Conservation (phyloP, 2,888 invertebrate genomes). For the Anodontia alba region DNA sequence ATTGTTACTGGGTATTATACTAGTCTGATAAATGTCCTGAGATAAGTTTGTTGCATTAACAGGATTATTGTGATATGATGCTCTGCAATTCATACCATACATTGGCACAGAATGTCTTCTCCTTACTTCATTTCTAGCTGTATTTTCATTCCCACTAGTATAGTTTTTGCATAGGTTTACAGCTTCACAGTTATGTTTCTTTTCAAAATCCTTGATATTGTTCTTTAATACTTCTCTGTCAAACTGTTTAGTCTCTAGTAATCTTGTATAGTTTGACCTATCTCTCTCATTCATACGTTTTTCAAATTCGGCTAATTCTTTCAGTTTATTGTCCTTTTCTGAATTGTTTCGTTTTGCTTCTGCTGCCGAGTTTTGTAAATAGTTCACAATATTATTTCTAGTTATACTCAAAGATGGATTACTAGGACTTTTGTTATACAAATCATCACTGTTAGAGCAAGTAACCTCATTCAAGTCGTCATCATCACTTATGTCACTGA, state of each 20-base stretch:
- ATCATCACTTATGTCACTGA: conserved; percentile 70
- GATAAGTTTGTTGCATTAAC: not conserved
- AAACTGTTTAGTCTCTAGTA: not conserved
- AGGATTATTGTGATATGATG: not conserved
- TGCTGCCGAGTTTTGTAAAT: not conserved
- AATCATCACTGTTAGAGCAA: not conserved
- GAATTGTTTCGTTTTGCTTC: not conserved
- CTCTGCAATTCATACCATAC: not conserved
- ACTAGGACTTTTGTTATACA: not conserved
- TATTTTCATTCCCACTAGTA: not conserved
- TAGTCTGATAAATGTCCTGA: not conserved
- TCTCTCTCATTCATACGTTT: conserved; percentile 29
- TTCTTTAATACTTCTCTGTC: not conserved
- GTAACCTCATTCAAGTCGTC: conserved; percentile 43
- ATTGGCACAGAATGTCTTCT: not conserved
- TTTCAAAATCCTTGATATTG: not conserved
- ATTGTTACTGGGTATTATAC: not conserved
- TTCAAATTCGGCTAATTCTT: conserved; percentile 56
- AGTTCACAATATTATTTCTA: not conserved
- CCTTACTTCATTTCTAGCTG: not conserved
- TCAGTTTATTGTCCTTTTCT: conserved; percentile 39
- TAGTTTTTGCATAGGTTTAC: not conserved
- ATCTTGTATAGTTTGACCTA: not conserved
- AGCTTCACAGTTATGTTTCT: not conserved
- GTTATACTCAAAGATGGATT: not conserved